These are phyloP conservation scores for Deilephila elpenor DNA, from an alignment of 2,888 invertebrate genomes.

Conservation along the genomic window DNA sequence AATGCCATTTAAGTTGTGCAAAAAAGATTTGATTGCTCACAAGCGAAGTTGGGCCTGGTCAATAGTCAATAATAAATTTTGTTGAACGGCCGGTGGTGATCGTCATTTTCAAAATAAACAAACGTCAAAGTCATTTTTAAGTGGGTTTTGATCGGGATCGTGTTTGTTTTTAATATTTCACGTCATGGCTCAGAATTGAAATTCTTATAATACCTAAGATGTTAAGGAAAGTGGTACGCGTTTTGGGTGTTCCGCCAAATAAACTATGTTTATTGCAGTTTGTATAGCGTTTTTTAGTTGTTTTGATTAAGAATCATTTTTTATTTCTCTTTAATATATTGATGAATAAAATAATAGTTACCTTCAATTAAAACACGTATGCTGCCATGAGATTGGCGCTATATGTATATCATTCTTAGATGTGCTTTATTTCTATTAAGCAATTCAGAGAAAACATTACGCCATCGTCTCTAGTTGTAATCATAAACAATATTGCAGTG, in stretches of 20 bases:
- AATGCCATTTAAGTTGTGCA: neutral
- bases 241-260: neutral
- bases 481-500: too few relatives aligned
- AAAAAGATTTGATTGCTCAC: neutral
- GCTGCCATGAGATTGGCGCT: too few relatives aligned
- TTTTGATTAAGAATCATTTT: too few relatives aligned
- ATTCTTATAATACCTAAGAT: neutral
- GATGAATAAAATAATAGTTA: too few relatives aligned
- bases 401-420: too few relatives aligned
- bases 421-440: too few relatives aligned
- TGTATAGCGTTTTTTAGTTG: neutral
- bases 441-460: too few relatives aligned
- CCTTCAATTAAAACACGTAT: too few relatives aligned
- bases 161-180: neutral
- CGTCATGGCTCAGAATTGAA: neutral
- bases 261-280: neutral
- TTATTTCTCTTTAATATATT: too few relatives aligned
- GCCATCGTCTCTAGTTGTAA: too few relatives aligned
- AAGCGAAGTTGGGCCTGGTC: neutral
- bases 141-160: conserved; percentile 27
- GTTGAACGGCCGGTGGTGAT: neutral
- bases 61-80: conserved; percentile 5
- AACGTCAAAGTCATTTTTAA: conserved; percentile 8
- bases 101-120: conserved; percentile 15
- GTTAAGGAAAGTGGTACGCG: neutral